Conservation (phyloP, 2,113 vertebrate genomes). For the Petaurus breviceps region DNA sequence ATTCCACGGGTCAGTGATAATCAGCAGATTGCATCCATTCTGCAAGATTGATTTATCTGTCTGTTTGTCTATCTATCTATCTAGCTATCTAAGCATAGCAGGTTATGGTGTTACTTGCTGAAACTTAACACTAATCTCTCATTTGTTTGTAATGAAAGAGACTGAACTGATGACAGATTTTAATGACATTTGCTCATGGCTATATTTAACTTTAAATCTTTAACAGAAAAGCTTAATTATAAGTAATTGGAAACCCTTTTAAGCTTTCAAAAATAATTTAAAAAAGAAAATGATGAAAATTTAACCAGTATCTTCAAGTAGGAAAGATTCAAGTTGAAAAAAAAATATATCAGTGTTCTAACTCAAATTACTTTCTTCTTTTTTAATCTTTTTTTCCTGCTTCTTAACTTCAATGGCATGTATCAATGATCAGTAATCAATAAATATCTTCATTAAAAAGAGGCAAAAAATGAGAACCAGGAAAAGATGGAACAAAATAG, state of each 20-base stretch:
- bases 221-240: constrained; percentile 15
- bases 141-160: constrained; percentile 19
- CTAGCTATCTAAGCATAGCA: neutral
- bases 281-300: neutral
- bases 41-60: neutral
- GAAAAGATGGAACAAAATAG: neutral
- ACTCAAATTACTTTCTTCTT: neutral
- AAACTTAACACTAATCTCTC: neutral
- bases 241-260: neutral
- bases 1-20: neutral
- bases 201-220: constrained; percentile 17
- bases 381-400: neutral
- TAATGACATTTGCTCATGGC: neutral
- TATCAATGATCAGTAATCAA: constrained; percentile 5
- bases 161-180: constrained; percentile 7
- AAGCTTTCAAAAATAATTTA: constrained; percentile 3
- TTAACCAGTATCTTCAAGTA: neutral
- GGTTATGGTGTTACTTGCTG: constrained; percentile 1
- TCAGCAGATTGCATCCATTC: neutral
- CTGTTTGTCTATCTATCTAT: neutral
- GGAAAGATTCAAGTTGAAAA: constrained; percentile 2
- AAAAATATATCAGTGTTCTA: neutral
- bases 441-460: constrained; percentile 33
- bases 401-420: neutral
- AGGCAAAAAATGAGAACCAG: neutral